Evolutionary conservation across 2,113 vertebrate genomes (phyloP), one percentile per base, ranked within the genome.

Genomic region (Todiramphus chloris): DNA sequence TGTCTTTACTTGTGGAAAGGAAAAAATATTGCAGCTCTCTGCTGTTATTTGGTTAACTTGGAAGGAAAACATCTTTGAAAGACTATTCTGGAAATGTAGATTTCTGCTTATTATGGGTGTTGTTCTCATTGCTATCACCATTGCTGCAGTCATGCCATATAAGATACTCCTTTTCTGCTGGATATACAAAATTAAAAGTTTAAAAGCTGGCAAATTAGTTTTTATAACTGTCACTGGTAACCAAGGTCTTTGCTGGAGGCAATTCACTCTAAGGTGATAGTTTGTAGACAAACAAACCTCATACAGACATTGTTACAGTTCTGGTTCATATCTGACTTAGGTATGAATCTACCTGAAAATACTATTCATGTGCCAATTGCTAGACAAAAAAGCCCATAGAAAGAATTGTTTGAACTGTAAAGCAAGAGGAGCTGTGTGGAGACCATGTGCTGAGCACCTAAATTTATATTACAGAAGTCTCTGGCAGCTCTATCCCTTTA

Each of bases 381-480:
- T 50, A 46, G 30, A 39, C 28, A 58, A 50, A 83, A 74, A 66
- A 27, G 20, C 13, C 12, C 4, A 0, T 6, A 51, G 41, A 60
- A 74, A 13, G 19, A 58, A 37, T 10, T 63, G 9, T 67, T 85
- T 82, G 44, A 76, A 58, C 16, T 37, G 11, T 33, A 87, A 66
- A 81, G 23, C 23, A 77, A 72, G 33, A 88, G 25, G 5, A 76
- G 5, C 2, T 58, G 17, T 27, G 27, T 39, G 39, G 53, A 64
- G 41, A 11, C 41, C 11, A 13, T 41, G 41, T 41, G 41, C 41
- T 41, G 11, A 41, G 4, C 3, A 20, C 14, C 0, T 0, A 59
- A 16, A 3, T 44, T 79, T 59, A 7, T 46, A 27, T 8, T 10
- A 33, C 9, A 39, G 24, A 44, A 46, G 12, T 31, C 76, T 84